Base-by-base conservation (phyloP, 2,888 invertebrate genomes). In the Acanthococcus lagerstroemiae region DNA sequence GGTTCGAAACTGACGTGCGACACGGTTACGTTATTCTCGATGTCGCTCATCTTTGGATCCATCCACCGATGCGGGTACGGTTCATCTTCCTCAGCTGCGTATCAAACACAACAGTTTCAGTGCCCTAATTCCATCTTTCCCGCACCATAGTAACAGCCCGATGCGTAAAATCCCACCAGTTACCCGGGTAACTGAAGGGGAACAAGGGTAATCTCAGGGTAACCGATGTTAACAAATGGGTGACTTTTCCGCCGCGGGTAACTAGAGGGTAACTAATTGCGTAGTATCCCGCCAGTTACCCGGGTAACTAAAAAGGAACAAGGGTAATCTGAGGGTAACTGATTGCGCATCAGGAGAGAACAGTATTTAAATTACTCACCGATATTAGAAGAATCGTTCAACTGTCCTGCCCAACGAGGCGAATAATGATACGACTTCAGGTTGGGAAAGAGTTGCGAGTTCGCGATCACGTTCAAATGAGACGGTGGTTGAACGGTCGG, bases 371-470 rank as follows among this genome's bases (percentile, higher is more conserved):
- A n/a, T n/a, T n/a, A 50, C 17, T 50, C 9, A 68, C 57, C 65
- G 17, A n/a, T 57, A 26, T 27, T 68, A 60, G 65, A 57, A 52
- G 65, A 54, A n/a, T 68, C 67, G 24, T 58, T 68, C 9, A 54
- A 46, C 61, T 73, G 74, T 50, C 83, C 84, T 26, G 84, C 83
- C 86, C 86, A 86, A 56, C 85, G 77, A 0, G 84, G 81, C 12
- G 83, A 83, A 46, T 60, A 61, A 72, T 82, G 84, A 9, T 83
- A 80, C 0, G 84, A 83, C 68, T 82, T 81, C 61, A 85, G 81
- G 71, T 84, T 82, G 1, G 85, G 84, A 71, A 86, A 86, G 7
- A 87, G 77, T 73, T 86, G 84, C 0, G 84, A 81, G 72, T 85
- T 85, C 67, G 82, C 82, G 5, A 83, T 82, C 30, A 84, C 80